These are phyloP conservation scores for Drosophila mayaguana DNA, from an alignment of 2,888 invertebrate species.

Conservation along the genomic window DNA sequence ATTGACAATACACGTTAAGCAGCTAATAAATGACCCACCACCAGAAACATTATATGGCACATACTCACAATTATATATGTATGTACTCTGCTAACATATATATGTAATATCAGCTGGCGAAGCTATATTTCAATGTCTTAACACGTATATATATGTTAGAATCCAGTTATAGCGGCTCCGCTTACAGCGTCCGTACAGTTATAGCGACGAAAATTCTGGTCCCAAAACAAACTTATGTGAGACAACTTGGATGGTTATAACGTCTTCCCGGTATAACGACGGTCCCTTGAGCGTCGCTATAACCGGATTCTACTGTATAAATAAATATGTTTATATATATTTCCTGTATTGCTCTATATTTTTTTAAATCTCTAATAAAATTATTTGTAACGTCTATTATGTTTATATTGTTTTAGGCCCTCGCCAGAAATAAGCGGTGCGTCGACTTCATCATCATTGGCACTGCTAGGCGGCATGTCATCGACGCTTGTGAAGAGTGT, in stretches of 20 bases:
- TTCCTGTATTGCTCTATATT: no score
- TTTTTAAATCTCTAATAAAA: neutral
- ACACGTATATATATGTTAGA: neutral
- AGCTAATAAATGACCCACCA: neutral
- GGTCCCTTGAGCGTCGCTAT: no score
- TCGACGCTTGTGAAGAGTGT: slow-evolving; percentile 52
- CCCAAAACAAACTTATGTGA: no score
- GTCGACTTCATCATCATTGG: slow-evolving; percentile 62
- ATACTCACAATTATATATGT: neutral
- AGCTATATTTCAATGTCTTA: slow-evolving; percentile 22
- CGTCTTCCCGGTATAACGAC: no score
- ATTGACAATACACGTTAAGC: neutral
- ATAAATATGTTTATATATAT: no score
- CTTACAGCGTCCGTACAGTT: no score
- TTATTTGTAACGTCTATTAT: neutral
- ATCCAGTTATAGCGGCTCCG: no score
- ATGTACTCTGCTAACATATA: neutral
- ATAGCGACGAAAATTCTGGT: no score
- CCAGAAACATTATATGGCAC: neutral
- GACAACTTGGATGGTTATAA: no score
- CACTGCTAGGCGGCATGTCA: slow-evolving; percentile 48
- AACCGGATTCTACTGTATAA: no score
- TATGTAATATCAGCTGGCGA: slow-evolving; percentile 23
- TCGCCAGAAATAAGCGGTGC: slow-evolving; percentile 38
- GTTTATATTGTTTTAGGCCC: slow-evolving; percentile 34